Evolutionary conservation across 2,888 invertebrate genomes (phyloP), one percentile per base, ranked within the genome.

Genomic region (Erebia aethiops): DNA sequence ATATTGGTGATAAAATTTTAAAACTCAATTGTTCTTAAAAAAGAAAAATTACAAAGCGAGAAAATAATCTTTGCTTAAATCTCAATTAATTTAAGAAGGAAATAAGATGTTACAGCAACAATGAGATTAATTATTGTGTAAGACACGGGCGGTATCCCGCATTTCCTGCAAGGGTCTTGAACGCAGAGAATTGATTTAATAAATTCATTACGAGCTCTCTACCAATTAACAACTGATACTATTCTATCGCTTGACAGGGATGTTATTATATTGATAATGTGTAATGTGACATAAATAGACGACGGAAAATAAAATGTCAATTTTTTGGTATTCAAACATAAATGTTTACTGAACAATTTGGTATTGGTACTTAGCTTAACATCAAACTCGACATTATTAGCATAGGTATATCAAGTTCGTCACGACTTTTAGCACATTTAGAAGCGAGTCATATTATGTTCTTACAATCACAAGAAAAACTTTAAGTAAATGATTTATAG

Each of bases 111-210:
- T 84, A 81, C 83, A 82, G 81, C 81, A 81, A 76, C 78, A 81
- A 80, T 78, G 80, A 82, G 81, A 87, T 86, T 85, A 89, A 88
- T 87, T 86, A 84, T 83, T 84, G 46, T 41, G 51, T 84, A 81
- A 84, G 82, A 82, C 52, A 52, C 72, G 80, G 80, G 71, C 79
- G 79, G 78, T 82, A 81, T 82, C 75, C 76, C 74, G 75, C 75
- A 77, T 77, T 78, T 84, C 77, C 78, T 78, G 77, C 80, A 83
- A 82, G 65, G 60, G 65, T 64, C 69, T 64, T 54, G 26, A 49
- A 41, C 21, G 46, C 26, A 51, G 41, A 66, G 58, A 68, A 74
- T 65, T 63, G 26, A 67, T 65, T 65, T 56, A 67, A 68, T 69
- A 56, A 73, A 70, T 71, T 74, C 52, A 70, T 73, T 70, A 69